phyloP scores from a whole-genome alignment of 2,113 vertebrate genomes.

The Epinephelus moara region DNA sequence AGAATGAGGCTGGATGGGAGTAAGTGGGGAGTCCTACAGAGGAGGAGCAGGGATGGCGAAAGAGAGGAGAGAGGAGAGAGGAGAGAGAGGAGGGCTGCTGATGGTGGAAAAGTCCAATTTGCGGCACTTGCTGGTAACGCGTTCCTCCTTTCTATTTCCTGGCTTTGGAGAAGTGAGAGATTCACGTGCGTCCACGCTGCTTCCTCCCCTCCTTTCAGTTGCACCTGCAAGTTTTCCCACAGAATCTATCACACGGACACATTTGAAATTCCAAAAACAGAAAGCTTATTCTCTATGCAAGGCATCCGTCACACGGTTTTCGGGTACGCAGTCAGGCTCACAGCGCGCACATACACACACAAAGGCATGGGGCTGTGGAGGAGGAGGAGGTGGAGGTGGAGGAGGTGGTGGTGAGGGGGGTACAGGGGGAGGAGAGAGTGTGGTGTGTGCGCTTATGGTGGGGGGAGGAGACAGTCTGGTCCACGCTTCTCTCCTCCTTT shows the following conservation, averaged over 20 bases:
- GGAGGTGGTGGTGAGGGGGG: neutral
- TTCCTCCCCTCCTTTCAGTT: constrained; percentile 28
- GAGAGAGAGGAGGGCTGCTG: constrained; percentile 57
- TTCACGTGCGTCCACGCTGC: constrained; percentile 65
- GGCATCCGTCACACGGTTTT: constrained; percentile 61
- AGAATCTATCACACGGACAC: neutral
- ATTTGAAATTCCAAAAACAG: neutral
- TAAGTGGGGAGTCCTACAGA: constrained; percentile 52
- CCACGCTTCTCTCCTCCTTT: constrained; percentile 33
- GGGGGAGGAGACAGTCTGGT: constrained; percentile 83
- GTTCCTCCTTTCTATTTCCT: constrained; percentile 47
- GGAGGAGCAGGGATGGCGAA: constrained; percentile 53
- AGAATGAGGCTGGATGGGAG: constrained; percentile 38
- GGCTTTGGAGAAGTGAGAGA: constrained; percentile 52
- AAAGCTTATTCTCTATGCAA: constrained; percentile 25
- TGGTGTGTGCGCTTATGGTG: constrained; percentile 60
- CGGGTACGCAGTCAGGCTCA: constrained; percentile 65
- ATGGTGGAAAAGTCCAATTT: constrained; percentile 75
- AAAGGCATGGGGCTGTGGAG: constrained; percentile 57
- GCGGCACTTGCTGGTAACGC: constrained; percentile 66
- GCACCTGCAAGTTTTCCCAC: constrained; percentile 20
- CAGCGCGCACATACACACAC: constrained; percentile 50
- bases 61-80: constrained; percentile 8
- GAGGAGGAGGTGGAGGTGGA: neutral
- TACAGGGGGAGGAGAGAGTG: constrained; percentile 62